These are phyloP conservation scores for Drepanosiphum platanoidis DNA, from an alignment of 2,888 invertebrate genomes.

Conservation along the genomic window DNA sequence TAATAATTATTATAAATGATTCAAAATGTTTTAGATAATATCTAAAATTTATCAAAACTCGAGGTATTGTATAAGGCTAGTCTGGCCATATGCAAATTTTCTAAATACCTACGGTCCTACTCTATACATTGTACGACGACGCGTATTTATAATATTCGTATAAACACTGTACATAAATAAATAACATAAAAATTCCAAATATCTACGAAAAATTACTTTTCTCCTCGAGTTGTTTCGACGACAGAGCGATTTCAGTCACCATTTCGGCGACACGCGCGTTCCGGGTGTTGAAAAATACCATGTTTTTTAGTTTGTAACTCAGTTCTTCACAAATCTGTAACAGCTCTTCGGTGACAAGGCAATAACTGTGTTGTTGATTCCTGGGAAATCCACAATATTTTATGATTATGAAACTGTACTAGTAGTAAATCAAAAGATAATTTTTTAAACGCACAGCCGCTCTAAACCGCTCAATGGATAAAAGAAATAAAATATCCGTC, in stretches of 20 bases:
- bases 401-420: neutral
- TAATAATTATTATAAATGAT: no score
- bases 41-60: no score
- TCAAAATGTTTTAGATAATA: no score
- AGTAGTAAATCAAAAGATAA: no score
- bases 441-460: neutral
- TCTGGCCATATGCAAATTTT: no score
- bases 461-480: neutral
- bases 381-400: neutral
- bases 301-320: slow-evolving; percentile 3
- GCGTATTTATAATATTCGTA: no score
- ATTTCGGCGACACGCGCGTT: slow-evolving; percentile 2
- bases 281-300: slow-evolving; percentile 1
- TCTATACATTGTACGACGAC: no score
- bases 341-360: neutral
- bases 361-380: neutral
- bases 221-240: neutral
- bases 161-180: neutral
- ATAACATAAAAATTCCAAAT: no score
- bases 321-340: slow-evolving; percentile 10
- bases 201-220: slow-evolving; percentile 30
- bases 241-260: neutral
- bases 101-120: no score
- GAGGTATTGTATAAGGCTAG: no score
- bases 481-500: slow-evolving; percentile 1